These are phyloP conservation scores for Chaetodon trifasciatus DNA, from an alignment of 2,797 vertebrate genomes.

Conservation along the genomic window DNA sequence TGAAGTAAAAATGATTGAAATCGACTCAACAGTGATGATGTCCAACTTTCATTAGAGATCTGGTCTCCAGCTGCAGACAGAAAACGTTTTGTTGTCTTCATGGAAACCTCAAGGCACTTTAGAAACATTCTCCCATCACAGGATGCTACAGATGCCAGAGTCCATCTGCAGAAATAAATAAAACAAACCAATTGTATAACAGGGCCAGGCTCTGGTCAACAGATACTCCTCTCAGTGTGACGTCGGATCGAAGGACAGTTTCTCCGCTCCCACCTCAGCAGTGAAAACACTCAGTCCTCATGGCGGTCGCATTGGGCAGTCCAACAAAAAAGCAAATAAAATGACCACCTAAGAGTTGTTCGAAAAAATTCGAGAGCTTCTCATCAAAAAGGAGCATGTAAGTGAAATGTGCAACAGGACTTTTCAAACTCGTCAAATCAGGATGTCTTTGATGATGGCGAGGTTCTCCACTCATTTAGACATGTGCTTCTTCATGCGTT, in stretches of 20 bases:
- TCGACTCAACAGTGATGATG: neutral
- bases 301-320: neutral
- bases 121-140: neutral
- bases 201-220: neutral
- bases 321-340: constrained; percentile 14
- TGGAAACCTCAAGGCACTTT: neutral
- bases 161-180: neutral
- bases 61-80: neutral
- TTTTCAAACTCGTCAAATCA: neutral
- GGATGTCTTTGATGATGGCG: neutral
- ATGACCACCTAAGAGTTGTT: neutral
- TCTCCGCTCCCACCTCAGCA: neutral
- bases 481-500: constrained; percentile 96
- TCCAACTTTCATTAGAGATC: neutral
- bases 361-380: neutral
- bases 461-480: constrained; percentile 85
- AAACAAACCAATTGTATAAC: neutral
- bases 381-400: constrained; percentile 9
- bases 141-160: neutral
- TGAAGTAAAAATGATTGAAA: neutral
- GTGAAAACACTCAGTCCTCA: neutral
- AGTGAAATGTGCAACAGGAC: neutral
- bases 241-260: neutral
- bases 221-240: neutral
- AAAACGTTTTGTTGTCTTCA: neutral